Base-by-base conservation (phyloP, 2,113 vertebrate genomes). In the Himantopus leucocephalus region DNA sequence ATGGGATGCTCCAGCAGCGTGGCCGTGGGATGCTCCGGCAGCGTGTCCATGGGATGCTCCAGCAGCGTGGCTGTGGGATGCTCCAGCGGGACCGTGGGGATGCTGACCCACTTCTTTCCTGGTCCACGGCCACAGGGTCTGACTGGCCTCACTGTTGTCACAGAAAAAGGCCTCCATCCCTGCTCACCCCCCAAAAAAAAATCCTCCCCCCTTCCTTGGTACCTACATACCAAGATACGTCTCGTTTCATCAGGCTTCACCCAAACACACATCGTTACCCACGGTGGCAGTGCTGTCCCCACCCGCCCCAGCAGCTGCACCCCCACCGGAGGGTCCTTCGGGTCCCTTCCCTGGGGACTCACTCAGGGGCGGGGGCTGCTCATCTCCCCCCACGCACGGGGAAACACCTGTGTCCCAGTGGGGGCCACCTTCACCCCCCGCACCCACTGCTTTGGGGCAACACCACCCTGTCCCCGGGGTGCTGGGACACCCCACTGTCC, bases 381-480 rank as follows among this genome's bases (percentile, higher is more conserved):
- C 8, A 0, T 30, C 34, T n/a, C 10, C 37, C 48, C 22, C 34
- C 27, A 11, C 0, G 1, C 17, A 1, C 0, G 1, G 22, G 35
- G 14, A 45, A 78, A 29, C 13, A 5, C 43, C 35, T 1, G 10
- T 43, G 53, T 23, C 22, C 7, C 22, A 12, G 8, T 2, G 5
- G 11, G 34, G 8, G 10, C 8, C n/a, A 53, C n/a, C 24, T 6
- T 47, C n/a, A n/a, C 26, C 45, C 29, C 43, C 19, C 3, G 2
- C 56, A 35, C 62, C 52, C 39, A 15, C 85, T n/a, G 58, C 48
- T 79, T 27, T 45, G 55, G 39, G 64, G 22, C 55, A 62, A 52
- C 27, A 60, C 32, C 20, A 1, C 0, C 62, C 45, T 77, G 53
- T 35, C n/a, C 32, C 55, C 0, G 1, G 43, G 10, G 14, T 60